A percentile compares a stretch with the other conserved stretches of the same genome.
Evolutionary conservation across 2,888 invertebrate genomes (phyloP).

Genomic region (Acronicta alni): DNA sequence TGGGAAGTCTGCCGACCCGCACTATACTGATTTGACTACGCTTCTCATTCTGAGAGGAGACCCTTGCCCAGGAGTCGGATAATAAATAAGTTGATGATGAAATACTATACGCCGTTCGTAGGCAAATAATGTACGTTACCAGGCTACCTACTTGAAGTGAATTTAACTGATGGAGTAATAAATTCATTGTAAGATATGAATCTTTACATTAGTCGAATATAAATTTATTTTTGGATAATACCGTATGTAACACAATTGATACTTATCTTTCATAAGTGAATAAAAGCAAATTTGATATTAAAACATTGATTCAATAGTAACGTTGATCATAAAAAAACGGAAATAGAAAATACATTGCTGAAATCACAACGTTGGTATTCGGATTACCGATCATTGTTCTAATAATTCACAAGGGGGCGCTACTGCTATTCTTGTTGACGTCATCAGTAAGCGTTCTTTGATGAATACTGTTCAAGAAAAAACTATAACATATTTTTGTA

Average conservation of each 20-base stretch:
- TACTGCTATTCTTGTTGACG: background rate
- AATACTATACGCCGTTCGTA: too few species aligned
- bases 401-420: background rate
- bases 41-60: too few species aligned
- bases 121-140: too few species aligned
- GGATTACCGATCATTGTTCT: background rate
- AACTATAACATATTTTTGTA: background rate
- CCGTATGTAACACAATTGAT: background rate
- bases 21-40: too few species aligned
- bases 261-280: background rate
- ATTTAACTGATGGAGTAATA: too few species aligned
- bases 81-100: too few species aligned
- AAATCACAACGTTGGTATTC: background rate
- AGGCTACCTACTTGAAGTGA: too few species aligned
- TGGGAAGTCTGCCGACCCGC: too few species aligned
- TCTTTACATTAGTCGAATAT: too few species aligned
- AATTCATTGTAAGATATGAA: too few species aligned
- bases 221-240: too few species aligned
- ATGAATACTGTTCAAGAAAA: background rate
- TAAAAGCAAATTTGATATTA: background rate
- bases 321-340: background rate
- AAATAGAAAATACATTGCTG: background rate
- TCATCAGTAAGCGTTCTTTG: background rate
- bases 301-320: background rate
- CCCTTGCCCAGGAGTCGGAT: too few species aligned